phyloP scores from a whole-genome alignment of 2,113 vertebrate genomes.

The Siniperca knerii region DNA sequence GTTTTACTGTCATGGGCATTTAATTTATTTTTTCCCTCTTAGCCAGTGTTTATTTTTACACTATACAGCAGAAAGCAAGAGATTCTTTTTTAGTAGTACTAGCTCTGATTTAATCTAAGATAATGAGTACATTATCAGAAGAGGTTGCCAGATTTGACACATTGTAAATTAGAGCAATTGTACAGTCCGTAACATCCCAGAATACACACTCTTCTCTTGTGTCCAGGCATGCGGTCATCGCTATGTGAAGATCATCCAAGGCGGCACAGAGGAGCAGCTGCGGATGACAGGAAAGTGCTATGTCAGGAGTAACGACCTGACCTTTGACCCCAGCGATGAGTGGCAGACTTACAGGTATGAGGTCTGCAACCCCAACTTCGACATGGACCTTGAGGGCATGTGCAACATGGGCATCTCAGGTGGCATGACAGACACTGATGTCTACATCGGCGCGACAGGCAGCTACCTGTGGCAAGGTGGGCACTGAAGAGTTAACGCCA shows the following conservation, averaged over 20 bases:
- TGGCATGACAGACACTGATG: constrained; percentile 86
- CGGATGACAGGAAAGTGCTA: constrained; percentile 95
- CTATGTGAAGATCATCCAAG: constrained; percentile 86
- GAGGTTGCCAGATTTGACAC: neutral
- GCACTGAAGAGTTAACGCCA: constrained; percentile 2
- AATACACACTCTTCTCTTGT: constrained; percentile 1
- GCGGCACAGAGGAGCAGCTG: constrained; percentile 84
- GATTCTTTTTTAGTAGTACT: neutral
- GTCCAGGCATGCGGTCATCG: constrained; percentile 94
- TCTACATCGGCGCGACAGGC: constrained; percentile 88
- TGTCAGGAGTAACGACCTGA: constrained; percentile 90
- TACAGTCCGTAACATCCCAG: neutral
- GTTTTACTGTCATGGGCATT: neutral
- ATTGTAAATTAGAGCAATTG: neutral
- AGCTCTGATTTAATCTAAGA: neutral
- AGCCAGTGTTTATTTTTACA: neutral
- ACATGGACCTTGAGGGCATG: constrained; percentile 87
- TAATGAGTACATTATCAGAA: neutral
- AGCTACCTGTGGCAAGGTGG: constrained; percentile 94
- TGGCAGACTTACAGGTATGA: constrained; percentile 92
- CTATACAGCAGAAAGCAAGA: neutral
- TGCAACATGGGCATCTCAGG: constrained; percentile 95
- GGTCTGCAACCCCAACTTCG: constrained; percentile 88
- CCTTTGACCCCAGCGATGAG: constrained; percentile 82
- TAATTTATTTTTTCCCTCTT: neutral